Evolutionary conservation across 2,888 invertebrate species (phyloP), one percentile per base, ranked within the genome.

Genomic region (Erpobdella octoculata): DNA sequence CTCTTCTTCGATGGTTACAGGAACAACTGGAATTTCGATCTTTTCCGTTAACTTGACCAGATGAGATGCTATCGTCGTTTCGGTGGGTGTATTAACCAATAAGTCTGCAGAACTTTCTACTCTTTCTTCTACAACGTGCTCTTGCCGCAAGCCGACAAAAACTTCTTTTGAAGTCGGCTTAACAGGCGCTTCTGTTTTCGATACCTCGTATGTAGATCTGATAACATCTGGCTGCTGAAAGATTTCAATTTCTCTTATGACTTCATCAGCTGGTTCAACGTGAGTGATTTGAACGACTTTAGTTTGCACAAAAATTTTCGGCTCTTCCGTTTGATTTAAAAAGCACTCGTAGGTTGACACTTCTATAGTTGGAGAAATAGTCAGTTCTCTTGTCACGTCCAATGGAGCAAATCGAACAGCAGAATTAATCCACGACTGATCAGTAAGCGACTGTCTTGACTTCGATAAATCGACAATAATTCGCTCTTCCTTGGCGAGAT

Each of bases 271-370:
- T 12, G 53, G 53, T 25, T 21, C 53, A 53, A 53, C 21, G 8
- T 53, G 53, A 53, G 53, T 53, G 21, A 67, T 33, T 41, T 67
- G 31, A 15, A 65, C 18, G 8, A 36, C 25, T 15, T 33, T 65
- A 4, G 65, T 65, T 46, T 67, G 46, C 18, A 31, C 46, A 15
- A 21, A 8, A 28, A 69, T 58, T 31, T 9, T 69, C 4, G 69
- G 69, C 28, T 48, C 35, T 36, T 53, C 25, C 15, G 18, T 5
- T n/a, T 35, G 35, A 33, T 69, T 58, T n/a, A 69, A 36, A 12
- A 35, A 35, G n/a, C 69, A 69, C 21, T 69, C 69, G 25, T 35
- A 69, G 6, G 69, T 35, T 15, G 69, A 69, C n/a, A 69, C 36
- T 28, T 69, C 69, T 41, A 58, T 28, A 6, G 69, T 69, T 2